Conservation (phyloP, 2,888 invertebrate genomes). For the Campaea margaritaria region DNA sequence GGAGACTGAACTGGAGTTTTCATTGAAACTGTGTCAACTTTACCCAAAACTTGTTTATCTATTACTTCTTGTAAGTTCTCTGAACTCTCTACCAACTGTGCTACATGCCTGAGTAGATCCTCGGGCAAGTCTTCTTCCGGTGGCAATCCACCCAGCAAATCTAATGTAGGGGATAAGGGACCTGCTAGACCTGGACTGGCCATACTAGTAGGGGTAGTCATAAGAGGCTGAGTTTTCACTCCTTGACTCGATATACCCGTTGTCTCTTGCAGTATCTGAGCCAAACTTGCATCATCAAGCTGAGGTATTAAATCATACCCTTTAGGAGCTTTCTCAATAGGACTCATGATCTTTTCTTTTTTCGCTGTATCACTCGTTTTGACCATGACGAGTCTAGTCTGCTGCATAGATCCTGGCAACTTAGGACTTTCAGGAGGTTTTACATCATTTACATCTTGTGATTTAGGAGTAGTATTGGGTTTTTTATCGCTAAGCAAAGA, state of each 20-base stretch:
- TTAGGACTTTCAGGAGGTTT: slow-evolving; percentile 44
- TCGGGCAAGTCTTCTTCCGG: slow-evolving; percentile 89
- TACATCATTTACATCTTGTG: slow-evolving; percentile 43
- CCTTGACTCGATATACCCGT: slow-evolving; percentile 57
- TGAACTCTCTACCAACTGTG: slow-evolving; percentile 88
- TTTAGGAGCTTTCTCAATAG: slow-evolving; percentile 51
- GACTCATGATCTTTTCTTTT: slow-evolving; percentile 38
- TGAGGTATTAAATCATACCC: slow-evolving; percentile 76
- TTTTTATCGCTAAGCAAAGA: slow-evolving; percentile 51
- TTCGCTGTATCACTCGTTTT: slow-evolving; percentile 43
- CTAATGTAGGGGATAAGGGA: slow-evolving; percentile 85
- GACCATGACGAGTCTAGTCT: slow-evolving; percentile 44
- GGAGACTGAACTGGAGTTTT: slow-evolving; percentile 52
- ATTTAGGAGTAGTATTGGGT: slow-evolving; percentile 38
- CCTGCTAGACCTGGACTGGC: slow-evolving; percentile 81
- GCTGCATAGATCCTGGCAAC: slow-evolving; percentile 21
- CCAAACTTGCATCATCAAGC: slow-evolving; percentile 79
- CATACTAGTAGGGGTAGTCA: slow-evolving; percentile 66
- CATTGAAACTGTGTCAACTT: slow-evolving; percentile 66
- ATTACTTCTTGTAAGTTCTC: slow-evolving; percentile 90
- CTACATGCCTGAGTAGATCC: slow-evolving; percentile 90
- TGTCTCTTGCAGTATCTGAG: slow-evolving; percentile 80
- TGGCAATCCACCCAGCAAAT: slow-evolving; percentile 85
- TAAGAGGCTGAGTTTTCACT: slow-evolving; percentile 63
- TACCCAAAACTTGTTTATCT: slow-evolving; percentile 87